Evolutionary conservation across 2,888 invertebrate species (phyloP), one percentile per base, ranked within the genome.

Genomic region (Lapara coniferarum): DNA sequence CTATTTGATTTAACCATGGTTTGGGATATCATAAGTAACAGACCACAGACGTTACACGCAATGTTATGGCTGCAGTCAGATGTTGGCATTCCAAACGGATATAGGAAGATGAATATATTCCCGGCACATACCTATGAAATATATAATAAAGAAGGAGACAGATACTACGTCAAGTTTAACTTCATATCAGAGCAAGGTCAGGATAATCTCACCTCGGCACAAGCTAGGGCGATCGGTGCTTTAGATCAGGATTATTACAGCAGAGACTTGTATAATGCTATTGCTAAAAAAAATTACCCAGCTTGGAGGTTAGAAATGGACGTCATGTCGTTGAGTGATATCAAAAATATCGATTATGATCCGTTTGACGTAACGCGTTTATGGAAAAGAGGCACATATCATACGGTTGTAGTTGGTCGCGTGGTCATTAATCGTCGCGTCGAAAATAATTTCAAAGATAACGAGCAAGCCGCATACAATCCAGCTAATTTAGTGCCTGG

Each of bases 91-190:
- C 98, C 98, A 0, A 97, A 98, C 85, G 98, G 98, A 10, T 96
- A 96, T 86, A 95, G 98, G 70, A 96, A 96, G 87, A 98, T 98
- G 98, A 96, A 98, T 80, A 97, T 96, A 55, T 98, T 97, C 80
- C 97, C 98, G 1, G 96, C 97, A 0, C 98, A 98, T 85, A 97
- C 98, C 0, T 99, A 97, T 86, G 98, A 98, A 86, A 85, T 98
- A 71, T 95, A 98, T 37, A 98, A 98, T 86, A 94, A 92, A 66
- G 87, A 95, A 3, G 95, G 96, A 0, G 95, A 96, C 68, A 89
- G 94, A 30, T 94, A 96, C 75, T 98, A 96, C 84, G 97, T 97
- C 73, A 98, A 97, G 94, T 98, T 98, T 91, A 98, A 98, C 86
- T 97, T 96, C 82, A 97, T 97, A 95, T 97, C 97, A 1, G 95